These are phyloP conservation scores for Fragum whitleyi DNA, from an alignment of 2,888 invertebrate genomes.

Conservation along the genomic window DNA sequence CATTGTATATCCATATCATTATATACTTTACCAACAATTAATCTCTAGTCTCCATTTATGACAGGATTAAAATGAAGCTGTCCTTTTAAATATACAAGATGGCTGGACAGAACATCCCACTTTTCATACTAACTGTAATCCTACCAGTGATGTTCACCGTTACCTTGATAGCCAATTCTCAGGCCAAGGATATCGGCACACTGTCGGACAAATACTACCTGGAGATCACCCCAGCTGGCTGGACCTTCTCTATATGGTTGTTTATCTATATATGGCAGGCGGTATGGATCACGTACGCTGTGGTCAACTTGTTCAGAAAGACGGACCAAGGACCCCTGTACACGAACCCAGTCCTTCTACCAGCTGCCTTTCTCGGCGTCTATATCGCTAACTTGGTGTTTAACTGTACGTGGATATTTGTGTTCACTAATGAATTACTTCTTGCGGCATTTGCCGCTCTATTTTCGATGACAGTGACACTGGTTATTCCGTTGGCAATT, in stretches of 20 bases:
- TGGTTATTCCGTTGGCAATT: conserved; percentile 75
- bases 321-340: conserved; percentile 75
- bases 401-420: conserved; percentile 79
- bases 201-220: conserved; percentile 73
- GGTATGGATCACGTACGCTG: conserved; percentile 75
- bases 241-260: conserved; percentile 77
- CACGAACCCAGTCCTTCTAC: conserved; percentile 72
- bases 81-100: background rate
- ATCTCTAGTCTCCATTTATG: too few species aligned
- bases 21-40: too few species aligned
- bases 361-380: conserved; percentile 71
- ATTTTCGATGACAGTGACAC: conserved; percentile 65
- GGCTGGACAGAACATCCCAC: conserved; percentile 86
- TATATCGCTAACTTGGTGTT: conserved; percentile 71
- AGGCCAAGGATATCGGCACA: conserved; percentile 62
- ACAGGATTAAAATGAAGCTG: background rate
- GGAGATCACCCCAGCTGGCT: conserved; percentile 77
- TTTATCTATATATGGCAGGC: conserved; percentile 79
- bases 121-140: conserved; percentile 38
- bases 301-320: conserved; percentile 74
- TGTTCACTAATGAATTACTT: conserved; percentile 78
- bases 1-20: too few species aligned
- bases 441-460: conserved; percentile 68
- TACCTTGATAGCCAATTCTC: conserved; percentile 60
- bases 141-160: conserved; percentile 44